Percentiles rank a stretch among this genome's conserved stretches.
phyloP scores from a whole-genome alignment of 2,888 invertebrate species.

The Invenusta paracnida region DNA sequence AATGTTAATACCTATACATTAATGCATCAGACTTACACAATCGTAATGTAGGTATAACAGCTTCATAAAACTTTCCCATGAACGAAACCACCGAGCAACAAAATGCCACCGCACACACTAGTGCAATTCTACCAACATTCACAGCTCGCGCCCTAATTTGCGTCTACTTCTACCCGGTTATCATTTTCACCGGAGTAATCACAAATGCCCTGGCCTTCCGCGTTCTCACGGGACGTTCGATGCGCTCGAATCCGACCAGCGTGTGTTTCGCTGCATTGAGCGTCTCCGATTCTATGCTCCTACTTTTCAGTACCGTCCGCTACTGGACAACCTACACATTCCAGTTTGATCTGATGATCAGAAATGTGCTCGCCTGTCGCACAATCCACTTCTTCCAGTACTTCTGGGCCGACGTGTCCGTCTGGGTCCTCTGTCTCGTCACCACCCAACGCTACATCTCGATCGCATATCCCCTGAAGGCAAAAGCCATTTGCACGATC shows the following conservation, averaged over 20 bases:
- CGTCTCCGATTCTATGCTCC: neutral
- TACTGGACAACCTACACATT: neutral
- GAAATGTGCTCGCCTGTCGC: neutral
- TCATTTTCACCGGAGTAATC: neutral
- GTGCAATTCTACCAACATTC: neutral
- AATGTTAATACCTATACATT: too few relatives aligned
- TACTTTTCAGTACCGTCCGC: neutral
- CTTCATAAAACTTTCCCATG: too few relatives aligned
- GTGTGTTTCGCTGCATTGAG: neutral
- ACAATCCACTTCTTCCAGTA: neutral
- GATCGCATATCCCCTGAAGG: neutral
- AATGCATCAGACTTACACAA: too few relatives aligned
- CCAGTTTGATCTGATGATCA: neutral
- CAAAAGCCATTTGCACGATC: neutral
- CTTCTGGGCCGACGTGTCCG: neutral
- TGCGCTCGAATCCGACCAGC: neutral
- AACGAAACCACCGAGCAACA: too few relatives aligned
- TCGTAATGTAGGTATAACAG: too few relatives aligned
- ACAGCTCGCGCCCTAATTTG: neutral
- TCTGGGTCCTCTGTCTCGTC: neutral
- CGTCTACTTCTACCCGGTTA: neutral
- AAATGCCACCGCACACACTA: too few relatives aligned
- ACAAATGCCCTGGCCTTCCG: neutral
- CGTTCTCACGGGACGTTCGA: neutral
- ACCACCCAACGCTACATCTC: neutral